Conservation (phyloP, 2,888 invertebrate species). For the Timandra comae region DNA sequence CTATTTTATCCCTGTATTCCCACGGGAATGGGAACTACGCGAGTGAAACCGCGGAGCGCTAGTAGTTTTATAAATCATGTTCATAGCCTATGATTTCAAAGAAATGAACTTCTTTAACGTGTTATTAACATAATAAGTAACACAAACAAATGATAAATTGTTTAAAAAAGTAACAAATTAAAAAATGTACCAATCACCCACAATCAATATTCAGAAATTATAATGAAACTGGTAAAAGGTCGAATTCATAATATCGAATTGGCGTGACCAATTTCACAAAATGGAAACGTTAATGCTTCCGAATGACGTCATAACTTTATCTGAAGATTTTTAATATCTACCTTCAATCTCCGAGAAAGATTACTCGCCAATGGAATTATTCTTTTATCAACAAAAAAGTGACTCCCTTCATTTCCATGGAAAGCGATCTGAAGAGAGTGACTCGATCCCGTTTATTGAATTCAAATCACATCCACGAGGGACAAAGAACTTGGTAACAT, state of each 20-base stretch:
- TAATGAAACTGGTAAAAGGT: too few relatives aligned
- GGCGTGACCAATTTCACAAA: slow-evolving; percentile 7
- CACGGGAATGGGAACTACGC: too few relatives aligned
- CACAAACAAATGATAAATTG: too few relatives aligned
- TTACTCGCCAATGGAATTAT: slow-evolving; percentile 47
- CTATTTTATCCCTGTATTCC: too few relatives aligned
- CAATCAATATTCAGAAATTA: too few relatives aligned
- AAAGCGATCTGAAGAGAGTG: slow-evolving; percentile 47
- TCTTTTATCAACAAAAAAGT: slow-evolving; percentile 38
- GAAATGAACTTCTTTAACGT: too few relatives aligned
- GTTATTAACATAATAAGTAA: too few relatives aligned
- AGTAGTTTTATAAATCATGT: too few relatives aligned
- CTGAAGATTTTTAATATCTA: slow-evolving; percentile 43
- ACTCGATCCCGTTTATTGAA: slow-evolving; percentile 59
- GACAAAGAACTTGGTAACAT: slow-evolving; percentile 40
- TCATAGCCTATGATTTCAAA: too few relatives aligned
- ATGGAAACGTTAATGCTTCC: slow-evolving; percentile 4
- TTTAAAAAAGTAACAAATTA: too few relatives aligned
- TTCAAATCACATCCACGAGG: slow-evolving; percentile 53
- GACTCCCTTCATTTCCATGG: slow-evolving; percentile 55
- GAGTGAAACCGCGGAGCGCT: too few relatives aligned
- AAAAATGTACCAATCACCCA: too few relatives aligned
- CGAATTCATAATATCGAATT: slow-evolving; percentile 10
- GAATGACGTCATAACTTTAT: slow-evolving; percentile 4
- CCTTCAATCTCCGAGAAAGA: slow-evolving; percentile 34